A percentile compares a stretch with the other conserved stretches of the same genome.
These are phyloP conservation scores for Hydrolagus colliei DNA, from an alignment of 2,797 vertebrate genomes.

Conservation along the genomic window DNA sequence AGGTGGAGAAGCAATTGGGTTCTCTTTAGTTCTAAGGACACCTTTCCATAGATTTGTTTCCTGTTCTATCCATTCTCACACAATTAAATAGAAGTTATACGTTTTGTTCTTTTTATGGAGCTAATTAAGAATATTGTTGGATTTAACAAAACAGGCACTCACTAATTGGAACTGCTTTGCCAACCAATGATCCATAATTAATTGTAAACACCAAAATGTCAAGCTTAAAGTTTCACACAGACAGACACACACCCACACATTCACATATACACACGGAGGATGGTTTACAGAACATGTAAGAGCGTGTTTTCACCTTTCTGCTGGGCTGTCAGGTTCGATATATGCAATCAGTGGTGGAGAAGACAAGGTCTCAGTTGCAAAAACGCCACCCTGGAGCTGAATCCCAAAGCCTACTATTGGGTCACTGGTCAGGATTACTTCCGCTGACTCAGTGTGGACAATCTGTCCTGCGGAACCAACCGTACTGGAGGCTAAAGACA, in stretches of 20 bases:
- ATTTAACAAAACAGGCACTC: not conserved
- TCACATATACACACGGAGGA: not conserved
- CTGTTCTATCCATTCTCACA: not conserved
- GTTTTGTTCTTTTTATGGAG: not conserved
- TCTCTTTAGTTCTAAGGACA: not conserved
- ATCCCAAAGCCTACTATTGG: slow-evolving; percentile 89
- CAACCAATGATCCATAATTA: slow-evolving; percentile 5
- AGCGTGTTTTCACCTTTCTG: slow-evolving; percentile 72
- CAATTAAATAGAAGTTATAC: not conserved
- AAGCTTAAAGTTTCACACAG: not conserved
- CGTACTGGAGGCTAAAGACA: slow-evolving; percentile 92
- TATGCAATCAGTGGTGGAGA: slow-evolving; percentile 95
- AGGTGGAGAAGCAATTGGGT: not conserved
- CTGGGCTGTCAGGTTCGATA: slow-evolving; percentile 91
- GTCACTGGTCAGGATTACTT: slow-evolving; percentile 85
- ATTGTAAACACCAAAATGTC: not conserved
- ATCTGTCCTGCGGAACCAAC: slow-evolving; percentile 92
- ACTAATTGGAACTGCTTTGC: not conserved
- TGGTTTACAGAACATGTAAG: not conserved
- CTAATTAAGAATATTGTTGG: not conserved
- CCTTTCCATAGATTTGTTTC: not conserved
- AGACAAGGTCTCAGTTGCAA: slow-evolving; percentile 89
- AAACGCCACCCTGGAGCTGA: slow-evolving; percentile 94
- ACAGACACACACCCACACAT: not conserved
- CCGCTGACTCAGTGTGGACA: slow-evolving; percentile 92